phyloP scores from a whole-genome alignment of 2,888 invertebrate species.

The Mayetiola destructor region DNA sequence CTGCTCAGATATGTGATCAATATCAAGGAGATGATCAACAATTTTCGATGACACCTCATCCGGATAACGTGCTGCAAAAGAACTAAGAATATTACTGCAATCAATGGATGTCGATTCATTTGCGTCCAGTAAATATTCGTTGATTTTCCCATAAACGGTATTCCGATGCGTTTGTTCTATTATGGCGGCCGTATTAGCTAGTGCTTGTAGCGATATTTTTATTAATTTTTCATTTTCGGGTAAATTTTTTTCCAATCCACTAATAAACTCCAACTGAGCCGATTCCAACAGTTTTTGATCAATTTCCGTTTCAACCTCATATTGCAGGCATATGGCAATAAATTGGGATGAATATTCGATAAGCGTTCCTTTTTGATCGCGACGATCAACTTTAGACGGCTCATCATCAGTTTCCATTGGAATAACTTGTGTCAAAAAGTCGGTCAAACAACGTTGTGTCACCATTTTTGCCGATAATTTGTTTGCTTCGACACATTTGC shows the following conservation, averaged over 20 bases:
- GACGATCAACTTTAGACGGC: constrained; percentile 4
- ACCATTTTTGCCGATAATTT: constrained; percentile 24
- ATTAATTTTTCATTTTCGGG: constrained; percentile 34
- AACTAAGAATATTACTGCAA: constrained; percentile 32
- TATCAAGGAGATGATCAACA: neutral
- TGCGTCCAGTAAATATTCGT: constrained; percentile 36
- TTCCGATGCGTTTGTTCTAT: constrained; percentile 37
- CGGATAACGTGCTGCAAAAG: constrained; percentile 40
- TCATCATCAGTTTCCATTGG: too few relatives aligned
- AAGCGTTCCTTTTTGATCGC: constrained; percentile 5
- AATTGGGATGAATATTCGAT: constrained; percentile 23
- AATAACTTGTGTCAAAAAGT: constrained; percentile 14
- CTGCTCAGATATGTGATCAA: constrained; percentile 29
- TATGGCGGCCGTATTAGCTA: constrained; percentile 37
- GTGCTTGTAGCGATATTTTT: constrained; percentile 39
- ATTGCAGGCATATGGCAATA: constrained; percentile 23
- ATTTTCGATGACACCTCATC: constrained; percentile 36
- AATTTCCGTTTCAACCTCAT: constrained; percentile 18
- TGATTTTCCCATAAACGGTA: constrained; percentile 40
- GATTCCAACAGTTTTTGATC: constrained; percentile 12
- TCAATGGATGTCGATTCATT: neutral
- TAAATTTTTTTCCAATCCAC: constrained; percentile 2
- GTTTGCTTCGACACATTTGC: constrained; percentile 28
- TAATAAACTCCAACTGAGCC: constrained; percentile 16
- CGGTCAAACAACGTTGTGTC: constrained; percentile 25